Conservation (phyloP, 2,888 invertebrate genomes). For the Drosophila lutescens region DNA sequence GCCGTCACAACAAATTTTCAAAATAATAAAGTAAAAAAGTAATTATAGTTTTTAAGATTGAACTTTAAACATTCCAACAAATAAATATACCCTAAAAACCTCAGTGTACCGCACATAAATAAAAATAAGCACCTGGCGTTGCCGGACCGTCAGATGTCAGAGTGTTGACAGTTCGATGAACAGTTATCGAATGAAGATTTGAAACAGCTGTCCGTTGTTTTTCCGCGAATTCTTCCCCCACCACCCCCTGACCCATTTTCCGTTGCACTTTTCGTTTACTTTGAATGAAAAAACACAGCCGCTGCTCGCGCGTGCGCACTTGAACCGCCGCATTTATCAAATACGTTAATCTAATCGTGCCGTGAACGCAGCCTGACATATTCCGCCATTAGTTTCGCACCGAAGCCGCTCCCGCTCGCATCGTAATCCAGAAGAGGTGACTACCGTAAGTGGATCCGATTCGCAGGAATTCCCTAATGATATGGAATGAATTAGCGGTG, state of each 20-base stretch:
- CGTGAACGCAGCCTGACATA: constrained; percentile 24
- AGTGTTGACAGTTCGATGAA: constrained; percentile 1
- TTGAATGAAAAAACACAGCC: constrained; percentile 10
- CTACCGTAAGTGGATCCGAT: constrained; percentile 46
- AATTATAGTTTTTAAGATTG: neutral
- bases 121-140: constrained; percentile 41
- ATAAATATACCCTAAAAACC: neutral
- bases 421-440: constrained; percentile 29
- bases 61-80: neutral
- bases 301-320: constrained; percentile 42
- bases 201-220: constrained; percentile 33
- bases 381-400: constrained; percentile 18
- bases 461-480: constrained; percentile 4
- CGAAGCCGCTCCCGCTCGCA: constrained; percentile 48
- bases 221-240: constrained; percentile 1
- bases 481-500: constrained; percentile 5
- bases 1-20: too few species aligned
- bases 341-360: constrained; percentile 61
- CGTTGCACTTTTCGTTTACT: constrained; percentile 17
- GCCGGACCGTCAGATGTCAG: constrained; percentile 6
- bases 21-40: too few species aligned
- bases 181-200: constrained; percentile 1
- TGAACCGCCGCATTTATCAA: constrained; percentile 50
- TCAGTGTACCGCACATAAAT: constrained; percentile 20
- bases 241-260: constrained; percentile 10